These are phyloP conservation scores for Microdon myrmicae DNA, from an alignment of 2,888 invertebrate genomes.

Conservation along the genomic window DNA sequence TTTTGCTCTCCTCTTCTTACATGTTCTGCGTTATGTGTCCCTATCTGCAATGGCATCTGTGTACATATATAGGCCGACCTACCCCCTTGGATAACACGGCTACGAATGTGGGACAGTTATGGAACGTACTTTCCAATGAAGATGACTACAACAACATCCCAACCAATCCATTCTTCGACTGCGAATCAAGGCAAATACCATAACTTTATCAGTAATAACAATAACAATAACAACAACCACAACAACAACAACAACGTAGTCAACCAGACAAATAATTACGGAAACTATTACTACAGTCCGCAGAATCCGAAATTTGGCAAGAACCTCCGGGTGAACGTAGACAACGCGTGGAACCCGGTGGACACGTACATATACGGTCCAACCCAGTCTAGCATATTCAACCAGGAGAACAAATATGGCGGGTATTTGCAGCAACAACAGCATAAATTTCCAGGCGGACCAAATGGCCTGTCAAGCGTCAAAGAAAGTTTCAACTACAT, in stretches of 20 bases:
- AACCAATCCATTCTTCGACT: conserved; percentile 58
- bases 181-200: conserved; percentile 51
- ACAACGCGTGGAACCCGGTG: conserved; percentile 67
- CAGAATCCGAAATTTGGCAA: conserved; percentile 66
- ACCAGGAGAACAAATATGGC: conserved; percentile 66
- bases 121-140: conserved; percentile 68
- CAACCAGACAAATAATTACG: conserved; percentile 62
- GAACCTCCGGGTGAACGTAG: conserved; percentile 65
- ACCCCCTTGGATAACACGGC: conserved; percentile 74
- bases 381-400: conserved; percentile 66
- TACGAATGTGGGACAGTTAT: conserved; percentile 80
- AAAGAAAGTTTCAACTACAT: conserved; percentile 66
- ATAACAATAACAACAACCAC: conserved; percentile 31
- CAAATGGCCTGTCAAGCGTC: conserved; percentile 59
- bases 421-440: conserved; percentile 62
- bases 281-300: conserved; percentile 66
- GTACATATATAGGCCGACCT: conserved; percentile 62
- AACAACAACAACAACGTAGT: conserved; percentile 52
- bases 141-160: conserved; percentile 62
- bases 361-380: conserved; percentile 67
- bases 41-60: conserved; percentile 1
- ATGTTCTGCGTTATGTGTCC: conserved; percentile 28
- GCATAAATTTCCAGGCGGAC: conserved; percentile 54
- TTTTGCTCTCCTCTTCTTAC: conserved; percentile 11
- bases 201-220: conserved; percentile 20